Evolutionary conservation across 2,113 vertebrate species (phyloP).

Genomic region (Zapornia atra): DNA sequence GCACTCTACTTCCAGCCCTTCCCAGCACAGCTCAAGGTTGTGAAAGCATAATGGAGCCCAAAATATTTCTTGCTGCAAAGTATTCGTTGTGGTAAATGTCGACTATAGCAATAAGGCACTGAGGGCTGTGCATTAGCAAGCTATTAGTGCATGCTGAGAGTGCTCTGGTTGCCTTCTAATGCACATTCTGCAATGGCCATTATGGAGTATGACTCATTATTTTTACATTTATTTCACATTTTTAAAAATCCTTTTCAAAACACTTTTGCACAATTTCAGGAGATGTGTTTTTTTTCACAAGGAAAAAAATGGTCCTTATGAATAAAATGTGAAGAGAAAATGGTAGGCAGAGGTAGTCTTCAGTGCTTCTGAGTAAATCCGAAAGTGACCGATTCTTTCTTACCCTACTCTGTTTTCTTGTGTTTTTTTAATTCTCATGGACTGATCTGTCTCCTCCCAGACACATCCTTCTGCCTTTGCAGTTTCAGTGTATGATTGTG

Average conservation of each 20-base stretch:
- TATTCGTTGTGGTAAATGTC: constrained; percentile 57
- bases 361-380: not conserved
- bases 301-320: not conserved
- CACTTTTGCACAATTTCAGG: constrained; percentile 28
- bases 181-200: constrained; percentile 45
- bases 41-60: constrained; percentile 59
- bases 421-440: not conserved
- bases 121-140: constrained; percentile 56
- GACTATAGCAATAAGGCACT: constrained; percentile 54
- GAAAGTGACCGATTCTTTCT: not conserved
- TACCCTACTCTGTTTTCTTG: not conserved
- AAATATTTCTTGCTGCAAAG: constrained; percentile 62
- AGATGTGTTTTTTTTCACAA: not conserved
- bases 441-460: not conserved
- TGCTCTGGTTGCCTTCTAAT: constrained; percentile 65
- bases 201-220: constrained; percentile 58
- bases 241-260: constrained; percentile 55
- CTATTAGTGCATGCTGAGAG: constrained; percentile 61
- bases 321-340: constrained; percentile 6
- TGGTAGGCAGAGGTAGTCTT: not conserved
- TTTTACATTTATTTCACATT: constrained; percentile 68
- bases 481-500: not conserved
- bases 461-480: not conserved
- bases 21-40: constrained; percentile 50
- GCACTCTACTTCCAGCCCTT: not conserved